A percentile compares a stretch with the other conserved stretches of the same genome.
phyloP scores from a whole-genome alignment of 2,113 vertebrate species.

The Notothenia coriiceps region DNA sequence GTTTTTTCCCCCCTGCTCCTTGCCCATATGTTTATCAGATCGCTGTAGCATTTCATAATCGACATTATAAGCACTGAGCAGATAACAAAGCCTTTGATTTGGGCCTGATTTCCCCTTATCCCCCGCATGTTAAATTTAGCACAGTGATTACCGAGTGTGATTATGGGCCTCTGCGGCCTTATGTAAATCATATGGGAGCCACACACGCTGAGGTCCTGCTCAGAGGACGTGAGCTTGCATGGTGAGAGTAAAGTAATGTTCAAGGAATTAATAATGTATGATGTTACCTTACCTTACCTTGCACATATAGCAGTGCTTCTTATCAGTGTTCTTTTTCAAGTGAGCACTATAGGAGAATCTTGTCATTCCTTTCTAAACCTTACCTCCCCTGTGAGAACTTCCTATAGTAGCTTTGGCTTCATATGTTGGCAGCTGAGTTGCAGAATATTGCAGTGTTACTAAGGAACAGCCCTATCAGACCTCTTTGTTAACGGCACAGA shows the following conservation, averaged over 20 bases:
- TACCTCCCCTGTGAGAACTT: not conserved
- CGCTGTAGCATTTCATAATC: constrained; percentile 69
- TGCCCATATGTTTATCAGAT: constrained; percentile 81
- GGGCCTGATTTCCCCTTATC: constrained; percentile 64
- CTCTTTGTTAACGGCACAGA: constrained; percentile 27
- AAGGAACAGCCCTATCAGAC: constrained; percentile 10
- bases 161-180: constrained; percentile 60
- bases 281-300: constrained; percentile 34
- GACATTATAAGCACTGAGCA: constrained; percentile 62
- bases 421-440: constrained; percentile 23
- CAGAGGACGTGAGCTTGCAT: constrained; percentile 29
- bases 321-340: constrained; percentile 22
- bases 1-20: constrained; percentile 54
- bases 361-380: constrained; percentile 17
- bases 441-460: constrained; percentile 16
- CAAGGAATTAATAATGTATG: not conserved
- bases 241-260: constrained; percentile 30
- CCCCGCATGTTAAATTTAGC: constrained; percentile 79
- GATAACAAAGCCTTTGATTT: constrained; percentile 80
- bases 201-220: constrained; percentile 40
- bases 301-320: constrained; percentile 6
- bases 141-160: constrained; percentile 73
- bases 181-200: constrained; percentile 72
- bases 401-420: constrained; percentile 20
- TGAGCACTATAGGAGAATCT: not conserved